Evolutionary conservation across 1,140 invertebrate genomes (phyloP).

Genomic region (Aphelenchoides avenae): DNA sequence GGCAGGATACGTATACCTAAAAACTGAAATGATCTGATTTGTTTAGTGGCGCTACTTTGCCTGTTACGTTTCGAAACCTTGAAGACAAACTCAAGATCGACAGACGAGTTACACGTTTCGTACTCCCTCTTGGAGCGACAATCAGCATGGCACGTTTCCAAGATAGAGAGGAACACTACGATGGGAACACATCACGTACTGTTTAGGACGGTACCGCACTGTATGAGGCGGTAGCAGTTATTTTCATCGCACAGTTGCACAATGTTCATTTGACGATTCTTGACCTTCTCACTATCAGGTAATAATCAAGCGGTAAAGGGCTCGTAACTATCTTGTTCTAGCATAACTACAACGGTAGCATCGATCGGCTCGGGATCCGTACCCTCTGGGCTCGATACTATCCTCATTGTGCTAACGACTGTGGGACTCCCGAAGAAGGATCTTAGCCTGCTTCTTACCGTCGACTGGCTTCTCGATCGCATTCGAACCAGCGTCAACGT

Average conservation of each 20-base stretch:
- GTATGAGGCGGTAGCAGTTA: conserved; percentile 64
- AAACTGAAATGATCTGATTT: neutral
- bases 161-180: neutral
- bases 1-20: conserved; percentile 8
- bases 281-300: conserved; percentile 68
- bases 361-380: conserved; percentile 94
- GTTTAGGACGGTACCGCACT: conserved; percentile 64
- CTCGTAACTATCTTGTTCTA: conserved; percentile 55
- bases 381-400: conserved; percentile 86
- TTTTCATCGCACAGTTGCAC: conserved; percentile 68
- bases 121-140: conserved; percentile 76
- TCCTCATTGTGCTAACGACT: conserved; percentile 92
- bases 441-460: conserved; percentile 81
- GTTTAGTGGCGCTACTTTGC: conserved; percentile 81
- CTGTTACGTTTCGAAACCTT: conserved; percentile 75
- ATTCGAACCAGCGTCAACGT: conserved; percentile 95
- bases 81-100: conserved; percentile 64
- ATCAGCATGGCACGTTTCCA: conserved; percentile 52
- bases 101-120: conserved; percentile 77
- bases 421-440: conserved; percentile 86
- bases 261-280: conserved; percentile 64
- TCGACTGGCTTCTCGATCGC: conserved; percentile 91
- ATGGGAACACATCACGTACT: neutral
- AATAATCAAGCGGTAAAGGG: conserved; percentile 1
- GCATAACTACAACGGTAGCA: conserved; percentile 85